These are phyloP conservation scores for Poliocrania exsul DNA, from an alignment of 2,797 vertebrate species.

Conservation along the genomic window DNA sequence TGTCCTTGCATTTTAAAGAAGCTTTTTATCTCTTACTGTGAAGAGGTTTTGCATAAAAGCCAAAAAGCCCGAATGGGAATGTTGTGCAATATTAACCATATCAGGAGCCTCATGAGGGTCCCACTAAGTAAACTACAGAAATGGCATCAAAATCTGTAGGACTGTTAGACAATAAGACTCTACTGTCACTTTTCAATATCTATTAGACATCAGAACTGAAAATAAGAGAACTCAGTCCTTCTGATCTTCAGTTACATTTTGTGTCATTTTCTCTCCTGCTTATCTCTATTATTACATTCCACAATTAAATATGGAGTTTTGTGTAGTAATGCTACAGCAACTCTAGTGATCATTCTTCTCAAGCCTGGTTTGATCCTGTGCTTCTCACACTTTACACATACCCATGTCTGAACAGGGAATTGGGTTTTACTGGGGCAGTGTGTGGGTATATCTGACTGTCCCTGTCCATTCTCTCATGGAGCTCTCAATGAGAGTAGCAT, in stretches of 20 bases:
- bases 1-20: background rate
- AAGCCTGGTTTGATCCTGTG: background rate
- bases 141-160: background rate
- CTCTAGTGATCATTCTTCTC: background rate
- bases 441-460: background rate
- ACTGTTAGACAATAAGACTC: background rate
- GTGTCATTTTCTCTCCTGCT: background rate
- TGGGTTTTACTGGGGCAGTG: background rate
- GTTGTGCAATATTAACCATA: background rate
- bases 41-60: background rate
- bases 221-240: background rate
- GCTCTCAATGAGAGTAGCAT: fast-evolving
- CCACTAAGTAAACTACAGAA: background rate
- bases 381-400: background rate
- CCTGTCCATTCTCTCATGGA: too few relatives aligned
- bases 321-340: background rate
- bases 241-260: background rate
- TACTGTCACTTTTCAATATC: background rate
- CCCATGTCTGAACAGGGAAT: fast-evolving
- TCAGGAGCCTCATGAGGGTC: background rate
- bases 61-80: conserved; percentile 13
- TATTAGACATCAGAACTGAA: background rate
- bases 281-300: background rate
- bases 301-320: background rate
- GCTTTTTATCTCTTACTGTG: conserved; percentile 10